Conservation (phyloP, 2,797 vertebrate genomes). For the Molothrus ater region DNA sequence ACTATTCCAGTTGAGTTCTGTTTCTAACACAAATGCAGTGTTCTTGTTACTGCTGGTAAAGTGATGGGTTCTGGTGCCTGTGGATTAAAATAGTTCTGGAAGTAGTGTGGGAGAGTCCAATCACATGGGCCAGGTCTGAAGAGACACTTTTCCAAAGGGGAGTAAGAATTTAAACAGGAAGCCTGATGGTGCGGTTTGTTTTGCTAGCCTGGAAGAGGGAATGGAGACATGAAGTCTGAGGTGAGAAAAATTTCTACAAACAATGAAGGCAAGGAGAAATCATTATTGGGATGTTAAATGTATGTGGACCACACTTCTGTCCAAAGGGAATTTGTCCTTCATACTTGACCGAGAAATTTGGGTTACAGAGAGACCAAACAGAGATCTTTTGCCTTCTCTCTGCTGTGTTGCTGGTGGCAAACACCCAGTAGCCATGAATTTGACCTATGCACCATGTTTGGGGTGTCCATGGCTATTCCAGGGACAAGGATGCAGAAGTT, state of each 20-base stretch:
- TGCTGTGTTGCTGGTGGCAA: background rate
- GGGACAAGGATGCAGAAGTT: background rate
- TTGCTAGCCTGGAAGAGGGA: background rate
- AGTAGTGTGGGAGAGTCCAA: background rate
- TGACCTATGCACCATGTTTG: background rate
- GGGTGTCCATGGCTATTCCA: background rate
- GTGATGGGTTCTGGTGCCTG: background rate
- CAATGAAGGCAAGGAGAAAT: background rate
- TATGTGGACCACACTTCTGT: background rate
- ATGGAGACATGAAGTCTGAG: background rate
- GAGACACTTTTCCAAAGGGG: background rate
- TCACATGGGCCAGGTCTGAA: background rate
- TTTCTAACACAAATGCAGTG: background rate
- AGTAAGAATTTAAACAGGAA: background rate
- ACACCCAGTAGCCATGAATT: background rate
- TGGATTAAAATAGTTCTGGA: constrained; percentile 4
- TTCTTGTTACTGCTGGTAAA: background rate
- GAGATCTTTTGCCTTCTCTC: background rate
- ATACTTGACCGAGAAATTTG: background rate
- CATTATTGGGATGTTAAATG: background rate
- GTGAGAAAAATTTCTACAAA: background rate
- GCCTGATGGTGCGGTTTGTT: background rate
- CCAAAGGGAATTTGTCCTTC: background rate
- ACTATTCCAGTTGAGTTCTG: background rate
- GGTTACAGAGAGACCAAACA: background rate